A percentile compares a stretch with the other conserved stretches of the same genome.
Evolutionary conservation across 2,888 invertebrate genomes (phyloP).

Genomic region (Stenolophus ochropezus): DNA sequence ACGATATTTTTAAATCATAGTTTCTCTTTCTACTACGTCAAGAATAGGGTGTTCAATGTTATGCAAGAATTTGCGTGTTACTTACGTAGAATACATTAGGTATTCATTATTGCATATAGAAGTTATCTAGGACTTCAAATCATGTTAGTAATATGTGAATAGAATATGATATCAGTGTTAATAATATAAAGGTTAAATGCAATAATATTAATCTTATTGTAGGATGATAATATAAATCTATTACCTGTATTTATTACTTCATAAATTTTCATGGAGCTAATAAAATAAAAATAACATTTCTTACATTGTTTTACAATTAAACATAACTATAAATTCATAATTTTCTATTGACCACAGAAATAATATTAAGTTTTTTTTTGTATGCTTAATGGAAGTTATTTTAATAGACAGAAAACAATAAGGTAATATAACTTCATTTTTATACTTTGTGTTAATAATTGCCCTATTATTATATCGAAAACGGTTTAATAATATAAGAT

Average conservation of each 20-base stretch:
- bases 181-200: neutral
- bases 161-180: neutral
- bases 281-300: neutral
- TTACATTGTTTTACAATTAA: neutral
- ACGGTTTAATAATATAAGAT: no score
- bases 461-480: no score
- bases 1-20: neutral
- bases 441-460: no score
- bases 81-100: neutral
- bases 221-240: neutral
- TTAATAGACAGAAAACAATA: no score
- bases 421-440: no score
- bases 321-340: no score
- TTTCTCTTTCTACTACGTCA: neutral
- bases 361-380: no score
- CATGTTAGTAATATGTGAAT: neutral
- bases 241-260: neutral
- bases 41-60: neutral
- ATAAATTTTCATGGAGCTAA: neutral
- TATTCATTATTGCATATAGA: neutral
- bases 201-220: neutral
- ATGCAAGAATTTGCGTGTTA: neutral
- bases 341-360: no score
- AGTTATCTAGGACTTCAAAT: neutral
- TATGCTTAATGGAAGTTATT: no score